Evolutionary conservation across 2,888 invertebrate genomes (phyloP), one percentile per base, ranked within the genome.

Genomic region (Caenorhabditis panamensis): DNA sequence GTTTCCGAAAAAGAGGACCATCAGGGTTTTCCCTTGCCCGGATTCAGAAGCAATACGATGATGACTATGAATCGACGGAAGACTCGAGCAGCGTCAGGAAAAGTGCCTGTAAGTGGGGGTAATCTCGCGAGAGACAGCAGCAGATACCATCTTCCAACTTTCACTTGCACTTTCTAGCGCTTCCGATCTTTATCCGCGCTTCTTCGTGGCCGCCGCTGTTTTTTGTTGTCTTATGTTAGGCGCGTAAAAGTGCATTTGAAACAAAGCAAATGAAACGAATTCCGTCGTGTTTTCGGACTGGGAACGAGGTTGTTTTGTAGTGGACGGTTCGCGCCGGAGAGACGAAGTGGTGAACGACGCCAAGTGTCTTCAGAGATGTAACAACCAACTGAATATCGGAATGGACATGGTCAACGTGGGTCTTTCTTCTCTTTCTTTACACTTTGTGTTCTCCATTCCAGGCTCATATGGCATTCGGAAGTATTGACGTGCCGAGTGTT

Each of bases 391-490:
- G 56, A 86, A 87, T 41, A 87, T 85, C 36, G 89, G 89, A 8
- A 86, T 90, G 84, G 90, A 90, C 77, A 90, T 90, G 90, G 90
- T 90, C 61, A 90, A 90, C 85, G 90, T 90, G 56, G 73, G 82
- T 68, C 20, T 18, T 24, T 2, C 11, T 18, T 2, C 20, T 5
- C 8, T 4, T 16, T 47, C 20, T 28, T 13, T 20, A 6, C 36
- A 54, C 6, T 22, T 51, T 28, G 13, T 9, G 56, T 81, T 56
- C 71, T 11, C 5, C 6, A 11, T 41, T 41, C 9, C 41, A 90
- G 89, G 90, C 90, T 16, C 90, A 90, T 71, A 87, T 90, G 68
- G 84, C 90, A 9, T 90, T 90, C 67, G 90, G 90, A 20, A 87
- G 87, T 58, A 88, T 90, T 54, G 90, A 90, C 41, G 90, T 90